Percentiles rank a stretch among this genome's conserved stretches.
Evolutionary conservation across 2,113 vertebrate species (phyloP).

Genomic region (Struthidea cinerea): DNA sequence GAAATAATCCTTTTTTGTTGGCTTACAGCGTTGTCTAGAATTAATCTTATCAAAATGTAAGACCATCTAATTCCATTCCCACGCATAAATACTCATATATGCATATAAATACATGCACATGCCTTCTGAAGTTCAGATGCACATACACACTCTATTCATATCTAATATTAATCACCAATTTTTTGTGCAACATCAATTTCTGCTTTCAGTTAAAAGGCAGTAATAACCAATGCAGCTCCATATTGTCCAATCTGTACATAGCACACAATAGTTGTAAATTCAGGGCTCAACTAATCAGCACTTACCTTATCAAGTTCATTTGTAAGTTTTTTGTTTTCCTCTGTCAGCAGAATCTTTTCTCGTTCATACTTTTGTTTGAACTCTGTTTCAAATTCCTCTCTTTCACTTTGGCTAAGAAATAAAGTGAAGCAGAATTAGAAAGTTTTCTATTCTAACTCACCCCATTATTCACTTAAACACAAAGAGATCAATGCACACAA

Average conservation of each 20-base stretch:
- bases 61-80: background rate
- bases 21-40: background rate
- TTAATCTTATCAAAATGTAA: background rate
- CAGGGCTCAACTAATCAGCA: background rate
- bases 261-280: background rate
- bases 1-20: background rate
- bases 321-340: slow-evolving; percentile 93
- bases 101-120: background rate
- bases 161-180: background rate
- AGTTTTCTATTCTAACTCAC: background rate
- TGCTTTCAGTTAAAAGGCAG: background rate
- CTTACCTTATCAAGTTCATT: slow-evolving; percentile 88
- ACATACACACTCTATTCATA: background rate
- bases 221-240: background rate
- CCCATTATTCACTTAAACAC: background rate
- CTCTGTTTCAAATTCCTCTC: slow-evolving; percentile 91
- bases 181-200: background rate
- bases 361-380: slow-evolving; percentile 93
- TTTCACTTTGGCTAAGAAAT: slow-evolving; percentile 86
- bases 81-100: background rate
- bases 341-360: slow-evolving; percentile 83
- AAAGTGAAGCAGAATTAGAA: slow-evolving; percentile 34
- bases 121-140: background rate
- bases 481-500: background rate
- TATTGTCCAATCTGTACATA: background rate